These are phyloP conservation scores for Caiman crocodilus DNA, from an alignment of 2,797 vertebrate genomes.

Conservation along the genomic window DNA sequence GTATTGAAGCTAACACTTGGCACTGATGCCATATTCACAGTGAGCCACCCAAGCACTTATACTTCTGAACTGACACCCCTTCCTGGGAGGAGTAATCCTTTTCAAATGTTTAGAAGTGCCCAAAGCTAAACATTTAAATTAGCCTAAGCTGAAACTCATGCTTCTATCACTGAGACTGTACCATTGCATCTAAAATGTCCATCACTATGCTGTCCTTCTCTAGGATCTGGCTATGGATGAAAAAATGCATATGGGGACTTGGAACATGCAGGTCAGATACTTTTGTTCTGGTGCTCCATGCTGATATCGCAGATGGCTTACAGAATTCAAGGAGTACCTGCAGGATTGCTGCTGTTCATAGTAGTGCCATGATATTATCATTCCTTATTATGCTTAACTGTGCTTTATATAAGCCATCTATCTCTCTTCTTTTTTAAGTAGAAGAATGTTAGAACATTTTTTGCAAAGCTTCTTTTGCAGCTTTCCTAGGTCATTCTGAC, in stretches of 20 bases:
- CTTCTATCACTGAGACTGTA: background rate
- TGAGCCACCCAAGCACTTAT: background rate
- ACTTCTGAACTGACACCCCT: background rate
- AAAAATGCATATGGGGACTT: background rate
- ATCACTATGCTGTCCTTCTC: background rate
- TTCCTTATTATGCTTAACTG: constrained; percentile 40
- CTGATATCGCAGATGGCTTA: background rate
- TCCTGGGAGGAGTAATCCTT: background rate
- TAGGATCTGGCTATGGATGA: background rate
- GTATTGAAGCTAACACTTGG: background rate
- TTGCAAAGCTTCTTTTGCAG: constrained; percentile 29
- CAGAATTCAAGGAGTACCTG: constrained; percentile 25
- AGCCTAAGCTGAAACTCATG: background rate
- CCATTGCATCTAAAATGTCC: background rate
- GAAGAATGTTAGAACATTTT: constrained; percentile 14
- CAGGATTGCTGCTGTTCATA: background rate
- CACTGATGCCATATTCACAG: background rate
- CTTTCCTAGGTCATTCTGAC: constrained; percentile 19
- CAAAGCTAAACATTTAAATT: background rate
- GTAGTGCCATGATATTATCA: constrained; percentile 11
- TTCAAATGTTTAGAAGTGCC: background rate
- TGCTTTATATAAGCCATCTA: constrained; percentile 17
- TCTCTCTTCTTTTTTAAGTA: constrained; percentile 3
- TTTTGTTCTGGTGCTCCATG: background rate
- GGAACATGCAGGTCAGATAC: background rate